Base-by-base conservation (phyloP, 2,888 invertebrate species). In the Antheraea assamensis region DNA sequence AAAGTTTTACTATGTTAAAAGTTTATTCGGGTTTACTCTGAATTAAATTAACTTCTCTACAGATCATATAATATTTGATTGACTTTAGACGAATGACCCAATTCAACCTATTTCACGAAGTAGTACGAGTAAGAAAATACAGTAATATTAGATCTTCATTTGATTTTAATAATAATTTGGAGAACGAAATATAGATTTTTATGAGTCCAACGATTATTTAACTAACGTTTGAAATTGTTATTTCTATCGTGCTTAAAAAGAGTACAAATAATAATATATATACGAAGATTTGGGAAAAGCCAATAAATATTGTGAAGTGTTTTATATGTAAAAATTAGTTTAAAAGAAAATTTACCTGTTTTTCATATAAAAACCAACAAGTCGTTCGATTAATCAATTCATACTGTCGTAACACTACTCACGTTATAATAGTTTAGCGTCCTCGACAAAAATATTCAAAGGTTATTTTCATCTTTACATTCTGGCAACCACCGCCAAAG, bases 381-480 rank as follows among this genome's bases (percentile, higher is more conserved):
- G 35, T 27, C 42, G 71, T 76, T 75, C 80, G 80, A 83, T 83
- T 81, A 79, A 85, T 83, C 84, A 81, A 75, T 77, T n/a, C 64
- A 71, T 76, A 79, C 77, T 78, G 80, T 79, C 79, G 82, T 78
- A 78, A 78, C 77, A 75, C 73, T 73, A 35, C 75, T 74, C 74
- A 74, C 78, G 75, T 73, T 79, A 80, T n/a, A n/a, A n/a, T 78
- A 81, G 79, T 79, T 77, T 73, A 73, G 76, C 81, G 86, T 82
- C 86, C 85, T 82, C 85, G 86, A 82, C 84, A 77, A 84, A 87
- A 87, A 87, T 86, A 87, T 84, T 81, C 85, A 71, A 73, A 76
- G 78, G 83, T 84, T 88, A 88, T 88, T 88, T 87, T 81, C 75
- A 86, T 84, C 87, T 80, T 78, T 82, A 83, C 79, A 86, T 80